Conservation (phyloP, 2,113 vertebrate species). For the Equus quagga region DNA sequence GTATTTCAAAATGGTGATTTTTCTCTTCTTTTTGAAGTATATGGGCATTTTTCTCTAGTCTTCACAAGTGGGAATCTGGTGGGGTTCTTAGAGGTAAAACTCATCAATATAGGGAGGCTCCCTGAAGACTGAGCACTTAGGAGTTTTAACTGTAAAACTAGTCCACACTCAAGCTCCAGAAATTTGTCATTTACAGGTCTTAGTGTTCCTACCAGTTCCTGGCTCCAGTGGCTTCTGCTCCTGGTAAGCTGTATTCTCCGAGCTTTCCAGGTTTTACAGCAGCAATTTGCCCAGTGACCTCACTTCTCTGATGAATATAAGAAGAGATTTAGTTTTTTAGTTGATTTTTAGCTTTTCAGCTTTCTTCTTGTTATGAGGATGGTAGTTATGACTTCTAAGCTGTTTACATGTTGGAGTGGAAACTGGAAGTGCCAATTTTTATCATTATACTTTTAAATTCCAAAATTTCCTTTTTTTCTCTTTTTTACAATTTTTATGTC, state of each 20-base stretch:
- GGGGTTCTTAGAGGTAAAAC: neutral
- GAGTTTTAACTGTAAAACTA: neutral
- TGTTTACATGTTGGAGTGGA: neutral
- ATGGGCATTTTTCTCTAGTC: neutral
- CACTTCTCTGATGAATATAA: neutral
- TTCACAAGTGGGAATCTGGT: neutral
- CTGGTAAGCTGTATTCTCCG: neutral
- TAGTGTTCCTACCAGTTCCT: neutral
- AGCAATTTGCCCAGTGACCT: neutral
- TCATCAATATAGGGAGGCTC: neutral
- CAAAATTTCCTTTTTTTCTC: neutral
- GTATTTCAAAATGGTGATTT: neutral
- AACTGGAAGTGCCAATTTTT: neutral
- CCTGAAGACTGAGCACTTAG: neutral
- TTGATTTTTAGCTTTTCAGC: neutral
- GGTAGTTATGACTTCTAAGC: neutral
- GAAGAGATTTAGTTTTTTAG: neutral
- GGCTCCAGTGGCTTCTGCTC: neutral
- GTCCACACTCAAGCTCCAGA: neutral
- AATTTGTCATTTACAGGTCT: neutral
- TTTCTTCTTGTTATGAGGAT: neutral
- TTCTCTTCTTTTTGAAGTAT: neutral
- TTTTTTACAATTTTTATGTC: neutral
- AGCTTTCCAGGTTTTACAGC: neutral
- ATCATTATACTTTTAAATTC: neutral